Evolutionary conservation across 2,797 vertebrate species (phyloP), one percentile per base, ranked within the genome.

Genomic region (Notolepis coatsorum): DNA sequence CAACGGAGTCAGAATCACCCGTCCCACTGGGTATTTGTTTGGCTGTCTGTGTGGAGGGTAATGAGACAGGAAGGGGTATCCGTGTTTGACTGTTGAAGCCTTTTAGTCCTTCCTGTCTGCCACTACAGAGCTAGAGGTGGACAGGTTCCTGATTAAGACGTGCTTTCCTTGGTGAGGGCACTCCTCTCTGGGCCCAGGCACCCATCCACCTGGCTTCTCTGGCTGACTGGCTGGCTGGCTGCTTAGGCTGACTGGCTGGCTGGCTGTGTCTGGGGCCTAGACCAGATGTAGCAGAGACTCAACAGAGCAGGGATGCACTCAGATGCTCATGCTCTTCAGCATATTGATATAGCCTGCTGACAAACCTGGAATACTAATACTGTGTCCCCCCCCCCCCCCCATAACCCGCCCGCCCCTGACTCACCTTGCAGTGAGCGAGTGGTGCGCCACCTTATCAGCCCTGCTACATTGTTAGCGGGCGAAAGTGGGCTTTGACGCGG

Each of bases 401-500:
- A 9, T 3, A 51, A 51, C 47, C 42, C 2, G 5, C 42, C 63
- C 52, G 66, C 53, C 15, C 62, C 59, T 70, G 13, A n/a, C 61
- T 83, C 65, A 79, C 70, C 69, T 77, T 78, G 68, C 76, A 81
- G 73, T 39, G 17, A 77, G 65, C 49, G 5, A 48, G 39, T 38
- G 5, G 39, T 38, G 5, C 24, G 57, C 61, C 43, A 21, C 63
- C 69, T 84, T 81, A 84, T 84, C 84, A 30, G 68, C 71, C 17
- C 51, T 15, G 2, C 65, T 56, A 27, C 49, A 24, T 68, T 78
- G 81, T 76, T 54, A 73, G 65, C 7, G 47, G 61, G 77, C 8
- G 46, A 84, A 86, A 81, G 84, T 87, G 75, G 77, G 83, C 71
- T 79, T 79, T 73, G 80, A 79, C 66, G 56, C 41, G 28, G 78